Conservation (phyloP, 2,888 invertebrate genomes). For the Polydrusus pterygomalis region DNA sequence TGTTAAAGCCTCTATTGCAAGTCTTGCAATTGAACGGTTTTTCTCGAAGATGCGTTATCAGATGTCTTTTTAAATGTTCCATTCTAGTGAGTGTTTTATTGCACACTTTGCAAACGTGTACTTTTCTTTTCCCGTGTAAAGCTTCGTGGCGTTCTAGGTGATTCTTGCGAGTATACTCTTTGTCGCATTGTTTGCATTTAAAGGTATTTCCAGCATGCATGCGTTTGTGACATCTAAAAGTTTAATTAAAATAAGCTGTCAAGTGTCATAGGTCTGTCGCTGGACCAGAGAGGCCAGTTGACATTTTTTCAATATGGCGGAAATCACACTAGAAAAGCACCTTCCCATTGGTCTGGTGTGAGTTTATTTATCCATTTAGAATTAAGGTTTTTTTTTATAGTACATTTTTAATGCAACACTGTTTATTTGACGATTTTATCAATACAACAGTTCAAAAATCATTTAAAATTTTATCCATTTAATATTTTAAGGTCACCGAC, state of each 20-base stretch:
- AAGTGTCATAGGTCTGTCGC: too few species aligned
- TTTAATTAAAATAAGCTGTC: neutral
- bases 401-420: too few species aligned
- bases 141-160: conserved; percentile 70
- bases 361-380: too few species aligned
- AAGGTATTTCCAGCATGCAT: conserved; percentile 68
- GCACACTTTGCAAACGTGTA: conserved; percentile 71
- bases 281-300: too few species aligned
- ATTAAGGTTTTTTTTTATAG: too few species aligned
- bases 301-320: too few species aligned
- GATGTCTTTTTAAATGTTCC: conserved; percentile 70
- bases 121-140: conserved; percentile 67
- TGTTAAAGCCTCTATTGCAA: conserved; percentile 70
- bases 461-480: too few species aligned
- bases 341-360: too few species aligned
- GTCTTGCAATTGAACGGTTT: conserved; percentile 70
- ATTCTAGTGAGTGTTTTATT: conserved; percentile 69
- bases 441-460: too few species aligned
- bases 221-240: conserved; percentile 65
- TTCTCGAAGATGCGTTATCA: conserved; percentile 70
- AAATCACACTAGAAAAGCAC: too few species aligned
- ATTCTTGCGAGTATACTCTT: conserved; percentile 68
- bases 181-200: conserved; percentile 70
- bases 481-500: too few species aligned
- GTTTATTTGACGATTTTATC: too few species aligned